Evolutionary conservation across 2,797 vertebrate genomes (phyloP).

Genomic region (Crenichthys baileyi): DNA sequence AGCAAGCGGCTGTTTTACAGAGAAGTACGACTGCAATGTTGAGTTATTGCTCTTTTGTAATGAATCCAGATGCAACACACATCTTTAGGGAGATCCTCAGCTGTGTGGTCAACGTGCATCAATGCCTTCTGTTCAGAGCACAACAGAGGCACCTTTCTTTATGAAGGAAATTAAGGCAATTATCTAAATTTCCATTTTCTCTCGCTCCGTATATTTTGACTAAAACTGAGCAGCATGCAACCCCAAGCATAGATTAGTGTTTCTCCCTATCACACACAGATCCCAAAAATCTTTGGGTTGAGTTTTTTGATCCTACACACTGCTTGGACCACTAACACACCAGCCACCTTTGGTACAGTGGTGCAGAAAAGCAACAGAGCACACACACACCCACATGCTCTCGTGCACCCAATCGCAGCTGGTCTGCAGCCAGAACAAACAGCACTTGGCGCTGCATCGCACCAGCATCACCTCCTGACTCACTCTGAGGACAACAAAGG

Average conservation of each 20-base stretch:
- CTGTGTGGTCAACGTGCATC: too few relatives aligned
- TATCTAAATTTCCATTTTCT: not conserved
- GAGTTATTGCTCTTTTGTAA: not conserved
- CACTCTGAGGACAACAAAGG: constrained; percentile 60
- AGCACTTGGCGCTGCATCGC: constrained; percentile 57
- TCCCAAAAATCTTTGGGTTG: not conserved
- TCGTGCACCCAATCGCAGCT: constrained; percentile 37
- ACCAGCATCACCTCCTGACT: constrained; percentile 66
- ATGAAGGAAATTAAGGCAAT: not conserved
- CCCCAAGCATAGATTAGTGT: not conserved
- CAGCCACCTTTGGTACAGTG: constrained; percentile 45
- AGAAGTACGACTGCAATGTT: not conserved
- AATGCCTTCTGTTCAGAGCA: not conserved
- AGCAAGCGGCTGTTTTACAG: not conserved
- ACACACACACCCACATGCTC: constrained; percentile 10
- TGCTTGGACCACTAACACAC: not conserved
- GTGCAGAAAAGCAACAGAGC: constrained; percentile 30
- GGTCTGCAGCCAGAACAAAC: constrained; percentile 64
- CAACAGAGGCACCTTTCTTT: not conserved
- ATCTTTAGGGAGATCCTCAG: not conserved
- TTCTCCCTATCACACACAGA: not conserved
- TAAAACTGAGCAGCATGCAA: not conserved
- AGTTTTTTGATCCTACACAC: not conserved
- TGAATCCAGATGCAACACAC: not conserved
- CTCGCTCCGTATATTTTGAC: not conserved